Evolutionary conservation across 1,140 invertebrate genomes (phyloP).

Genomic region (Aphaenogaster ashmeadi): DNA sequence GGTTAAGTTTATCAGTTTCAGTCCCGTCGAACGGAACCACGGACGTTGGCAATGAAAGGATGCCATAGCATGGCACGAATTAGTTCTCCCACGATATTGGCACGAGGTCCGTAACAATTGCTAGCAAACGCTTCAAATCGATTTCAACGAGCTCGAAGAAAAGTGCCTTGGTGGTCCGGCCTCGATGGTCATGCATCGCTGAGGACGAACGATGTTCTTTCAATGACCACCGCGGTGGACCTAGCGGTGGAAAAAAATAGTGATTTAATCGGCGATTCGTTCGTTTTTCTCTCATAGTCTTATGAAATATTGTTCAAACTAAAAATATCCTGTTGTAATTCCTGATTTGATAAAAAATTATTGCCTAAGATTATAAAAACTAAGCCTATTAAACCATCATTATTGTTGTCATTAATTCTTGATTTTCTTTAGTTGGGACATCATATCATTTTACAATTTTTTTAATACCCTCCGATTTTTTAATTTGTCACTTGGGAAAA

Average conservation of each 20-base stretch:
- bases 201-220: conserved; percentile 48
- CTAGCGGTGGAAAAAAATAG: conserved; percentile 4
- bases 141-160: conserved; percentile 77
- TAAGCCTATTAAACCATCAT: background rate
- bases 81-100: conserved; percentile 81
- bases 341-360: background rate
- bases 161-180: conserved; percentile 78
- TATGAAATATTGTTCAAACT: background rate
- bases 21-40: conserved; percentile 73
- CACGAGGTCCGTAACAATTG: conserved; percentile 81
- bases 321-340: background rate
- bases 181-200: conserved; percentile 77
- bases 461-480: background rate
- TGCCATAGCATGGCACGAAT: conserved; percentile 71
- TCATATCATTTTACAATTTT: background rate
- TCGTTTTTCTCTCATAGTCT: conserved; percentile 9
- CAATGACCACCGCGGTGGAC: conserved; percentile 28
- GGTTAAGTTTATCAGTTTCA: conserved; percentile 25
- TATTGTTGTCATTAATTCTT: background rate
- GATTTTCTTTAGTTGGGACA: background rate
- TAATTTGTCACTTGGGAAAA: background rate
- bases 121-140: conserved; percentile 78
- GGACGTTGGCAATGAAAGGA: conserved; percentile 62
- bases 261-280: conserved; percentile 53
- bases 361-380: background rate